These are phyloP conservation scores for Pelvicachromis taeniatus DNA, from an alignment of 2,113 vertebrate species.

Conservation along the genomic window DNA sequence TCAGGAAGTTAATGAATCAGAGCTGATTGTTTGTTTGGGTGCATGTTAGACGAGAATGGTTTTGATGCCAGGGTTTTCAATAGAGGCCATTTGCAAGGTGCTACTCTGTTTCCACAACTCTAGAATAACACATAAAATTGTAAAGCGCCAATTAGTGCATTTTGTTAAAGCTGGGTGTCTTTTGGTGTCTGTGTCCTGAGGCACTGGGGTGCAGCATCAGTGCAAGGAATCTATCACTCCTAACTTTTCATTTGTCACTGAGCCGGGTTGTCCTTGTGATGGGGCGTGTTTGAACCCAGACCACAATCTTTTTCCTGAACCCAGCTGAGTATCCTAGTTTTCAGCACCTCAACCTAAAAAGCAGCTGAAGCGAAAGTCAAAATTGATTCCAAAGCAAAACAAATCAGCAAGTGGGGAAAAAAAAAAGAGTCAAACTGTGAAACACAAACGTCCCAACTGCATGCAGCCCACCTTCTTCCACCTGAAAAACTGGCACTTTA, in stretches of 20 bases:
- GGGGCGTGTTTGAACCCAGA: neutral
- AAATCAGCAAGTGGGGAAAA: neutral
- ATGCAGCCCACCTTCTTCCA: neutral
- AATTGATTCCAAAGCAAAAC: neutral
- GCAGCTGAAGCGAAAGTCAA: neutral
- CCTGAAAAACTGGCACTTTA: neutral
- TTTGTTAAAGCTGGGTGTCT: neutral
- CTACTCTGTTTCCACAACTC: neutral
- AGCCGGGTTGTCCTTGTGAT: neutral
- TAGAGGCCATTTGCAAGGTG: neutral
- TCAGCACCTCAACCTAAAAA: neutral
- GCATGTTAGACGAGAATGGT: neutral
- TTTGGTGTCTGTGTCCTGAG: neutral
- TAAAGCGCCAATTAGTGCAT: neutral
- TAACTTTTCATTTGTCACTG: neutral
- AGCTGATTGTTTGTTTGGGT: neutral
- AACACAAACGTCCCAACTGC: neutral
- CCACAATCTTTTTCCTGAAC: neutral
- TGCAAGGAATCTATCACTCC: neutral
- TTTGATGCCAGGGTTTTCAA: neutral
- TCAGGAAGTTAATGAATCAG: neutral
- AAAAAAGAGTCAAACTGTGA: neutral
- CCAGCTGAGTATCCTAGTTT: neutral
- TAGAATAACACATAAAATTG: neutral
- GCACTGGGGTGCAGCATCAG: neutral